Percentiles rank a stretch among this genome's conserved stretches.
Evolutionary conservation across 1,140 invertebrate species (phyloP).

Genomic region (Saccostrea echinata): DNA sequence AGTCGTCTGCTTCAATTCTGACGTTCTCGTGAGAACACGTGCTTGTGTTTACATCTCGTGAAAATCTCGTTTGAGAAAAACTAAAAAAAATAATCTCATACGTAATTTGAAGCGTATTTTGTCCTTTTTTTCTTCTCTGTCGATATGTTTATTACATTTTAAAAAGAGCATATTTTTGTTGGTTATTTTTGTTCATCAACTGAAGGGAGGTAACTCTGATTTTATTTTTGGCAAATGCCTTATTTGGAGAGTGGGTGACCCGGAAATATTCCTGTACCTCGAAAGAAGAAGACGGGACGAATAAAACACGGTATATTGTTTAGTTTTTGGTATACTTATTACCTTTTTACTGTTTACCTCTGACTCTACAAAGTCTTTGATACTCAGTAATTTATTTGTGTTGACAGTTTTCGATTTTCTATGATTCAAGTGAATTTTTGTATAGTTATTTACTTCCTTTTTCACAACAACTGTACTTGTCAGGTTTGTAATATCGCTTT

Average conservation of each 20-base stretch:
- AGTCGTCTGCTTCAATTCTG: conserved; percentile 2
- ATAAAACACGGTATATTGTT: not conserved
- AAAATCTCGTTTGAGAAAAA: not conserved
- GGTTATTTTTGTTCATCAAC: not conserved
- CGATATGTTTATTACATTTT: not conserved
- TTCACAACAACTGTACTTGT: not conserved
- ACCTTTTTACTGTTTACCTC: not conserved
- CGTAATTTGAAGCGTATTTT: not conserved
- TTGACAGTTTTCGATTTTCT: not conserved
- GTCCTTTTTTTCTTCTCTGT: no score
- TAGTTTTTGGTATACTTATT: not conserved
- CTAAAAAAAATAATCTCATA: not conserved
- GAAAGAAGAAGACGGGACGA: not conserved
- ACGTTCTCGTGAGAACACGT: conserved; percentile 3
- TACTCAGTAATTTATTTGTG: not conserved
- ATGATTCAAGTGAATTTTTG: not conserved
- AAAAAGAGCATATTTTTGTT: not conserved
- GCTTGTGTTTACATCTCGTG: conserved; percentile 26
- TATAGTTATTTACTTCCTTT: conserved; percentile 25
- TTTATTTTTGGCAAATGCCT: conserved; percentile 22
- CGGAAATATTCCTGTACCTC: conserved; percentile 23
- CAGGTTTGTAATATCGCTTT: not conserved
- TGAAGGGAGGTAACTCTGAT: conserved; percentile 15
- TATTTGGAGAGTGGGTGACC: conserved; percentile 34
- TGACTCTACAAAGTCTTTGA: not conserved